Evolutionary conservation across 2,888 invertebrate species (phyloP).

Genomic region (Tipula unca): DNA sequence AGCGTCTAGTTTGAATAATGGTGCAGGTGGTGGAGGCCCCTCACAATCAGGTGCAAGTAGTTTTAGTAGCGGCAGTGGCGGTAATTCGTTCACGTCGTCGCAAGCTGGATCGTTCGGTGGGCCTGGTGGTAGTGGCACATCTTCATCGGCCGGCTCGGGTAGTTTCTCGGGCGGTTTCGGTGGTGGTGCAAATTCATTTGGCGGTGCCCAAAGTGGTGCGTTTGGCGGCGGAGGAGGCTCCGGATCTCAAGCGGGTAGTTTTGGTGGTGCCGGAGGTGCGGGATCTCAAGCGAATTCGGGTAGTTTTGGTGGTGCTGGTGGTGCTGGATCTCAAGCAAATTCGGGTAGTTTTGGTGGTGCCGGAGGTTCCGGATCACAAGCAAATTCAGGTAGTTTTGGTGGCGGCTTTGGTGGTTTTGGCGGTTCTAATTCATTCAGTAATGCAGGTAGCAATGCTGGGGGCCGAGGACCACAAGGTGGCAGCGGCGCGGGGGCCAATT

Average conservation of each 20-base stretch:
- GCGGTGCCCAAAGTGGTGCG: neutral
- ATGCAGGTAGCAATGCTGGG: neutral
- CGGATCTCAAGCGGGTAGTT: constrained; percentile 10
- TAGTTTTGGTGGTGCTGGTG: neutral
- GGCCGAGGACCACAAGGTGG: neutral
- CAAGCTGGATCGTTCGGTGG: neutral
- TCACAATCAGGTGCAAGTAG: neutral
- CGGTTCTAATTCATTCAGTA: neutral
- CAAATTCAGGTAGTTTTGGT: neutral
- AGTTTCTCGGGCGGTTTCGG: neutral
- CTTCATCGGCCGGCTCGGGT: neutral
- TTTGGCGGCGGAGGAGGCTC: neutral
- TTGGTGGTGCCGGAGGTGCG: neutral
- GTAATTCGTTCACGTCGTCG: neutral
- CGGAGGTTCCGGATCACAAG: neutral
- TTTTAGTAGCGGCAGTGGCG: constrained; percentile 23
- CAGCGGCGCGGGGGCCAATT: neutral
- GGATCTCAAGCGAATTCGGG: neutral
- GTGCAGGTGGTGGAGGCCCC: constrained; percentile 22
- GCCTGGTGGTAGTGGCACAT: neutral
- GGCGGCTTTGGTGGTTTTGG: neutral
- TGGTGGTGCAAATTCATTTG: neutral
- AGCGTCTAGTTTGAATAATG: constrained; percentile 26
- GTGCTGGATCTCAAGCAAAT: neutral
- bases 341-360: neutral